Conservation (phyloP, 2,888 invertebrate species). For the Dascillus cervinus region DNA sequence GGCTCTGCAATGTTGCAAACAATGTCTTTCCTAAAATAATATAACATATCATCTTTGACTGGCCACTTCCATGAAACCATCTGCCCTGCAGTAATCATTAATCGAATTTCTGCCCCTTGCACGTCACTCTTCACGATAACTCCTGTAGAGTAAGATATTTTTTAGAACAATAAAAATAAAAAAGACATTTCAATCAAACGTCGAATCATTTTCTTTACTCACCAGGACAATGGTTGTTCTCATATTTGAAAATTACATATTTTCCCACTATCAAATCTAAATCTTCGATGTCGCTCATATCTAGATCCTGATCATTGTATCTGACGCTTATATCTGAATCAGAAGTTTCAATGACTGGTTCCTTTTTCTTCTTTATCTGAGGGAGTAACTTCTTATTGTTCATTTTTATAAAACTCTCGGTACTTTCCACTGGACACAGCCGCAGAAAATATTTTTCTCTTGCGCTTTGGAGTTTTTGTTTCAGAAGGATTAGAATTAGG, state of each 20-base stretch:
- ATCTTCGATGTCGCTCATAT: slow-evolving; percentile 3
- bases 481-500: neutral
- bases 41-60: slow-evolving; percentile 1
- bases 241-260: slow-evolving; percentile 6
- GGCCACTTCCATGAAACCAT: slow-evolving; percentile 4
- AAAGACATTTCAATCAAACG: slow-evolving; percentile 1
- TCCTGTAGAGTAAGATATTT: no score
- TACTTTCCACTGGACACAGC: slow-evolving; percentile 5
- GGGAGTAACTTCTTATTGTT: slow-evolving; percentile 2
- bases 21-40: slow-evolving; percentile 5
- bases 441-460: slow-evolving; percentile 1
- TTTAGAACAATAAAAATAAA: no score
- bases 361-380: slow-evolving; percentile 1
- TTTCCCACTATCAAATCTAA: slow-evolving; percentile 3
- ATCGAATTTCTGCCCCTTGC: slow-evolving; percentile 1
- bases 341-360: slow-evolving; percentile 1
- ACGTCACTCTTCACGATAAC: slow-evolving; percentile 1
- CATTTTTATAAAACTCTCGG: slow-evolving; percentile 1
- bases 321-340: slow-evolving; percentile 4
- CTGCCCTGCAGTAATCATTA: slow-evolving; percentile 1
- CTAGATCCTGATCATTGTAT: slow-evolving; percentile 5
- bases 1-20: slow-evolving; percentile 2
- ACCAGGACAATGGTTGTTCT: slow-evolving; percentile 6
- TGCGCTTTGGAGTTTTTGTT: slow-evolving; percentile 2
- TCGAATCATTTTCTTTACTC: slow-evolving; percentile 2